These are phyloP conservation scores for Eleutherodactylus coqui DNA, from an alignment of 2,797 vertebrate species.

Conservation along the genomic window DNA sequence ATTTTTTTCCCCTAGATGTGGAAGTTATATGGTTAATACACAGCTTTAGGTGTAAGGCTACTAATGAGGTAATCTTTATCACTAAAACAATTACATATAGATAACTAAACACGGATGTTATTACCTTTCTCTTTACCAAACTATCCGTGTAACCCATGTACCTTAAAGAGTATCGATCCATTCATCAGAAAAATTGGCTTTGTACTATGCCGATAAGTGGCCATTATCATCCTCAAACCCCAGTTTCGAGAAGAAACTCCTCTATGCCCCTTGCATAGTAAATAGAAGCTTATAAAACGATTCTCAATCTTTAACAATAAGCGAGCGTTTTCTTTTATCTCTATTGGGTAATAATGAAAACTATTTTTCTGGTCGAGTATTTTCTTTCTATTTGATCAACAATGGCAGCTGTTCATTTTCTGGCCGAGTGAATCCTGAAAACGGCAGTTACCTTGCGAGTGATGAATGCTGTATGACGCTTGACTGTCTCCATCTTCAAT, in stretches of 20 bases:
- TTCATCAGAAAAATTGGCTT: neutral
- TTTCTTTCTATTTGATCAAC: slow-evolving; percentile 77
- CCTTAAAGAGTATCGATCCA: slow-evolving; percentile 11
- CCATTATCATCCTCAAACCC: neutral
- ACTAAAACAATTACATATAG: neutral
- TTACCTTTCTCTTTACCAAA: slow-evolving; percentile 19
- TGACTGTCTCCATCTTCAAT: slow-evolving; percentile 71
- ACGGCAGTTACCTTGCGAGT: slow-evolving; percentile 80
- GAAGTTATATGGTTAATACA: neutral
- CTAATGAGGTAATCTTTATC: neutral
- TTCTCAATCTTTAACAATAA: neutral
- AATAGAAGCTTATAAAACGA: neutral
- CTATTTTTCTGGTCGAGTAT: slow-evolving; percentile 67
- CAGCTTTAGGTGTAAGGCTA: no score
- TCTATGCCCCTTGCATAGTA: slow-evolving; percentile 20
- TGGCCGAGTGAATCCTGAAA: slow-evolving; percentile 80
- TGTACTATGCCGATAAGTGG: neutral
- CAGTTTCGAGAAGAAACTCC: neutral
- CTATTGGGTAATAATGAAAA: slow-evolving; percentile 53
- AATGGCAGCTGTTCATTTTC: slow-evolving; percentile 91
- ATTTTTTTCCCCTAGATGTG: neutral
- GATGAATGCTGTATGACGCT: slow-evolving; percentile 78
- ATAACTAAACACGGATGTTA: neutral
- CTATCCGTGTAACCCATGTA: neutral
- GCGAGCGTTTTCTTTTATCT: slow-evolving; percentile 51